These are phyloP conservation scores for Aquatica leii DNA, from an alignment of 2,888 invertebrate species.

Conservation along the genomic window DNA sequence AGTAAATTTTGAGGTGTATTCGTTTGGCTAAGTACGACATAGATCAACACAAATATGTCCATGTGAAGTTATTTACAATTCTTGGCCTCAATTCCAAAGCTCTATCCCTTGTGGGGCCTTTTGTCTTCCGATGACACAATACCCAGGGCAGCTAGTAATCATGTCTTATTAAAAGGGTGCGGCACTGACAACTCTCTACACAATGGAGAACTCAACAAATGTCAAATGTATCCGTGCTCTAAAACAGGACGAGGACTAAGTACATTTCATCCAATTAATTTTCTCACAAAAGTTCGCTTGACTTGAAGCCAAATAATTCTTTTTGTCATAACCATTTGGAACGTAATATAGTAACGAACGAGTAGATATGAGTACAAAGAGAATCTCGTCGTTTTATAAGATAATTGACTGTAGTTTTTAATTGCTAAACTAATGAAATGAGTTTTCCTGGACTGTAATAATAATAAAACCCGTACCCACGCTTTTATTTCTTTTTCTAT, in stretches of 20 bases:
- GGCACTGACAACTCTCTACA: slow-evolving; percentile 32
- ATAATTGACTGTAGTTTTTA: slow-evolving; percentile 21
- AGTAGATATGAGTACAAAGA: slow-evolving; percentile 14
- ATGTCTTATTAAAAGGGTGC: slow-evolving; percentile 41
- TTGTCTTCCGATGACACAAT: slow-evolving; percentile 40
- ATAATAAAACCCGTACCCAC: slow-evolving; percentile 5
- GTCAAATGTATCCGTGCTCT: slow-evolving; percentile 35
- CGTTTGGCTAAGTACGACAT: neutral
- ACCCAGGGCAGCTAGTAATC: slow-evolving; percentile 39
- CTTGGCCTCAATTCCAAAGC: slow-evolving; percentile 34
- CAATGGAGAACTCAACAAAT: slow-evolving; percentile 35
- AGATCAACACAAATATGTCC: slow-evolving; percentile 23
- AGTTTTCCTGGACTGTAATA: slow-evolving; percentile 5
- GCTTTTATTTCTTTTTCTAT: too few relatives aligned
- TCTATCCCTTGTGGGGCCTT: slow-evolving; percentile 33
- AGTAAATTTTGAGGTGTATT: too few relatives aligned
- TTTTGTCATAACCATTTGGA: slow-evolving; percentile 33
- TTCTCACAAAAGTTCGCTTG: slow-evolving; percentile 39
- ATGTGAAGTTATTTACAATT: slow-evolving; percentile 36
- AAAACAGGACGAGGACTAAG: slow-evolving; percentile 32
- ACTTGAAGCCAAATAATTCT: slow-evolving; percentile 39
- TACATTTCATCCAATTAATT: slow-evolving; percentile 42
- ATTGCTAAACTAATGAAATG: slow-evolving; percentile 15
- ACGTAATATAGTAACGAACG: slow-evolving; percentile 28
- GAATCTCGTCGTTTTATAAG: slow-evolving; percentile 21